Base-by-base conservation (phyloP, 2,113 vertebrate genomes). In the Scomber colias region DNA sequence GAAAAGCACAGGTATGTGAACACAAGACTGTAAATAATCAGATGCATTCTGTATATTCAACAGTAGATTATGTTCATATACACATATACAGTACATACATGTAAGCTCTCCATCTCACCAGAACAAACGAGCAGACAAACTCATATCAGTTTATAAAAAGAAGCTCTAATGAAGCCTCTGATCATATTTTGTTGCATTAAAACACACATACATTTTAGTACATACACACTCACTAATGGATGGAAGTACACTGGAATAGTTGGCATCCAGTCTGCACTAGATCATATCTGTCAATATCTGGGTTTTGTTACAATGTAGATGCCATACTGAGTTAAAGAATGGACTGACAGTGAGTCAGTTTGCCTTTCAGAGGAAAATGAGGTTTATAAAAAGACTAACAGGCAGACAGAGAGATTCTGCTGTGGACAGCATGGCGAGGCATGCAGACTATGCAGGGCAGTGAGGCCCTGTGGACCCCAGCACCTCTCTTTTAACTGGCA, bases 301-400 rank as follows among this genome's bases (percentile, higher is more conserved):
- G 21, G 11, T 40, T 35, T 60, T 4, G 15, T 17, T 24, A 14
- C 13, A 24, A 44, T 56, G 19, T 35, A 64, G 72, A 71, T 45
- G 70, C 54, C 59, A 60, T 16, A 24, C 11, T 11, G 50, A 83
- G 57, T 16, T 3, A 55, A 51, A 74, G 72, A 53, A 45, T 19
- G 48, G 13, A 46, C n/a, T 44, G 69, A 78, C 73, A 77, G 75
- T 68, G 64, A 85, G 40, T 82, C 63, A 54, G 35, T 71, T 74
- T 73, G 57, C 65, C 75, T 86, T 69, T 68, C 75, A 46, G 66
- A 24, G 57, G 71, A 78, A 86, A 83, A 87, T 75, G 62, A 79
- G 49, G 77, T 89, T 90, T 91, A 90, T 89, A 86, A 92, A 92
- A 90, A 93, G 87, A 68, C 73, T 57, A 51, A 86, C 64, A 77